Base-by-base conservation (phyloP, 2,113 vertebrate species). In the Hyperoodon ampullatus region DNA sequence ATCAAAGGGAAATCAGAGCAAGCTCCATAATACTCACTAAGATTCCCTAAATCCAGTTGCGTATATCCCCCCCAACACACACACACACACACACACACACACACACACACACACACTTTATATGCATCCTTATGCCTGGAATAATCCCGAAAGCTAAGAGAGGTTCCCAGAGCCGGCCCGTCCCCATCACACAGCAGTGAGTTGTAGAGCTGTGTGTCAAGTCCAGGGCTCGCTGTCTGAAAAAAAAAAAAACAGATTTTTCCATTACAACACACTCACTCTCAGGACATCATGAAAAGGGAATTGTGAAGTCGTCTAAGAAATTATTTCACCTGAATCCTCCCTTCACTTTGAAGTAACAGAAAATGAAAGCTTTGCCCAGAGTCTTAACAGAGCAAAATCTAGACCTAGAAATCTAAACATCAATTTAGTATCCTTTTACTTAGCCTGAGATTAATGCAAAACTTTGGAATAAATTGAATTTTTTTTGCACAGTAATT, bases 241-340 rank as follows among this genome's bases (percentile, higher is more conserved):
- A 96, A 96, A 72, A 35, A 96, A 96, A 72, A 47, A 60, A 39
- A 24, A 18, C 78, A 86, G 23, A 70, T 85, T 63, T 84, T 80
- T 63, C 89, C 39, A 75, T 70, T n/a, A 30, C 5, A 58, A 30
- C n/a, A 24, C 6, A 28, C 30, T 39, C 35, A 24, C 3, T 87
- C 50, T 84, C 71, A 93, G 92, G 23, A 65, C 55, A 33, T 74
- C 33, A 23, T 35, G 47, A 63, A 92, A 85, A 71, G 55, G 23
- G 39, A 71, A 63, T 81, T 94, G 6, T 39, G 55, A 89, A 42
- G 44, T 96, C 65, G 81, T 74, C 50, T 86, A 74, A 86, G 61
- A 53, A 89, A 93, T 26, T 4, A 0, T 53, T 87, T 66, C 81
- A 26, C 63, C 50, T 35, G 86, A 89, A 70, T 47, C 16, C 35